Evolutionary conservation across 2,888 invertebrate genomes (phyloP), one percentile per base, ranked within the genome.

Genomic region (Acanthococcus lagerstroemiae): DNA sequence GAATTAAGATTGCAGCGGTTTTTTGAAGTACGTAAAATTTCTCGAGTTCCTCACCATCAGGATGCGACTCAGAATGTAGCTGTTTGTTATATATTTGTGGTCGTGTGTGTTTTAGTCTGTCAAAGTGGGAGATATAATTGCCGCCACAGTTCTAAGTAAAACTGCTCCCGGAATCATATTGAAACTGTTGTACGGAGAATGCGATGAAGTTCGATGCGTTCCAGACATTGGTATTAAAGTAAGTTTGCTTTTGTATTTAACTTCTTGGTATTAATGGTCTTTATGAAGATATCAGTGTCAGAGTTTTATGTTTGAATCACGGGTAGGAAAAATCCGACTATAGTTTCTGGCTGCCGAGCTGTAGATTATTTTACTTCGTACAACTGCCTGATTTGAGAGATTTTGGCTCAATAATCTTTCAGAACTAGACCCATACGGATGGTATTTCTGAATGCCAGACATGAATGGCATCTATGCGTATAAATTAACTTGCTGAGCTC

Each of bases 191-290:
- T 93, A 92, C 78, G 86, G 89, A 67, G 86, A 88, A 67, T 87
- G 87, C 69, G 87, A 84, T 61, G 83, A 83, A 70, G 84, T 86
- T 54, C 82, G 88, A 76, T 88, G 89, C 77, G 85, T 93, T 57
- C 87, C 88, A 61, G 91, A 94, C 77, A 84, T 61, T 9, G 93
- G 70, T 76, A 85, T 94, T 67, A 90, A 89, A 83, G 93, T 91
- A 79, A 74, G 74, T 44, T 45, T 1, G 6, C 52, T 2, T 24
- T n/a, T n/a, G n/a, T n/a, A n/a, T n/a, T n/a, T n/a, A n/a, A n/a
- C n/a, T n/a, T n/a, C n/a, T n/a, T n/a, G n/a, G n/a, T n/a, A n/a
- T n/a, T n/a, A n/a, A n/a, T n/a, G n/a, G n/a, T n/a, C n/a, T n/a
- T n/a, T n/a, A n/a, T n/a, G n/a, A n/a, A n/a, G n/a, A n/a, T n/a